phyloP scores from a whole-genome alignment of 2,888 invertebrate species.

The Adineta ricciae region DNA sequence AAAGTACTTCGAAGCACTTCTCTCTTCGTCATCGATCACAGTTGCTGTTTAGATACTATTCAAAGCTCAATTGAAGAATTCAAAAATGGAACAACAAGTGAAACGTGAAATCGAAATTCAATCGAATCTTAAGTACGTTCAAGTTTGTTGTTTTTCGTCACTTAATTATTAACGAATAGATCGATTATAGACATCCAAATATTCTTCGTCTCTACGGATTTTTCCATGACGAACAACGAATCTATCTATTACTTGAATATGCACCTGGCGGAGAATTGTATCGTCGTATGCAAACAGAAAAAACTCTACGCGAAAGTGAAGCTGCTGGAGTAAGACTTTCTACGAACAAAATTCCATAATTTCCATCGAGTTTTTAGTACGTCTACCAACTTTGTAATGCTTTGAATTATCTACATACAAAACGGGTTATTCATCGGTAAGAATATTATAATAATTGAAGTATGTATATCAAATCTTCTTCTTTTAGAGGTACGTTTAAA shows the following conservation, averaged over 20 bases:
- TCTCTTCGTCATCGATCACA: no score
- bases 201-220: conserved; percentile 85
- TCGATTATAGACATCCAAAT: conserved; percentile 68
- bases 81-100: conserved; percentile 82
- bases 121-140: conserved; percentile 63
- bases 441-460: not conserved
- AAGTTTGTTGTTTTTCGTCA: not conserved
- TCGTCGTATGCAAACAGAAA: conserved; percentile 61
- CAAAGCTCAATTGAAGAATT: conserved; percentile 74
- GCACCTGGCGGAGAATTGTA: conserved; percentile 79
- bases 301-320: conserved; percentile 64
- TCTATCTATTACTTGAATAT: conserved; percentile 87
- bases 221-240: conserved; percentile 80
- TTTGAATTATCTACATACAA: conserved; percentile 30
- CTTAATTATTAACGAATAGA: not conserved
- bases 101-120: conserved; percentile 94
- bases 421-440: conserved; percentile 32
- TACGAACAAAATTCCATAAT: not conserved
- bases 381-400: conserved; percentile 32
- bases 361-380: conserved; percentile 14
- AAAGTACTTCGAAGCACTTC: conserved; percentile 16
- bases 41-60: conserved; percentile 54
- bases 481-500: not conserved
- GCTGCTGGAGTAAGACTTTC: conserved; percentile 52
- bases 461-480: not conserved